Evolutionary conservation across 2,797 vertebrate species (phyloP).

Genomic region (Syndactyla subalaris): DNA sequence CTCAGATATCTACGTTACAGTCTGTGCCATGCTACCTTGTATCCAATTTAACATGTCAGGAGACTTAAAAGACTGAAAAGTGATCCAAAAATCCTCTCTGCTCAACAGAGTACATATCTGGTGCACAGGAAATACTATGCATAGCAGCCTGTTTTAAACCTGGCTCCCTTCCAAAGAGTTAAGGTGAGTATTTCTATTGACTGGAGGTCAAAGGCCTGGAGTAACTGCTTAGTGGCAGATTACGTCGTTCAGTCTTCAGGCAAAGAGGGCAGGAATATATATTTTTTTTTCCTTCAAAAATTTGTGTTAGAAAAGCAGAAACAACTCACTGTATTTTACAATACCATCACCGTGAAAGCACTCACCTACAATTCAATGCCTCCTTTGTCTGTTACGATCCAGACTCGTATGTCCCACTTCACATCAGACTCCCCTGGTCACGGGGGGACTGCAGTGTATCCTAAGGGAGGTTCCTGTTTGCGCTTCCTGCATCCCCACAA

Average conservation of each 20-base stretch:
- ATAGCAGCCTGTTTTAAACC: background rate
- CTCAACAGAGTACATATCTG: background rate
- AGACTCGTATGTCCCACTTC: background rate
- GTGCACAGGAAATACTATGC: background rate
- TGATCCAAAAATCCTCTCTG: background rate
- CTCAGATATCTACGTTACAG: background rate
- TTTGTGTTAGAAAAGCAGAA: background rate
- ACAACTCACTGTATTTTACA: background rate
- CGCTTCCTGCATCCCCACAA: background rate
- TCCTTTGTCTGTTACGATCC: background rate
- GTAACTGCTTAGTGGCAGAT: background rate
- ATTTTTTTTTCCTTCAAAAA: background rate
- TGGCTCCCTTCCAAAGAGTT: background rate
- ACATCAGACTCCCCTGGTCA: background rate
- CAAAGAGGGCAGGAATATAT: background rate
- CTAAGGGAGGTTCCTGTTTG: background rate
- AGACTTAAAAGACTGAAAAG: background rate
- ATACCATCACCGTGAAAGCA: background rate
- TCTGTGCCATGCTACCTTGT: background rate
- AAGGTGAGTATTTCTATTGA: background rate
- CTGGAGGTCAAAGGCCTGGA: slow-evolving; percentile 22
- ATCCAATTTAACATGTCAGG: background rate
- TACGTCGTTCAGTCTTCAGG: background rate
- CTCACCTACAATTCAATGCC: background rate
- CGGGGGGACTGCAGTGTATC: background rate